Percentiles rank a stretch among this genome's conserved stretches.
phyloP scores from a whole-genome alignment of 2,888 invertebrate genomes.

The Ophion ventricosus region DNA sequence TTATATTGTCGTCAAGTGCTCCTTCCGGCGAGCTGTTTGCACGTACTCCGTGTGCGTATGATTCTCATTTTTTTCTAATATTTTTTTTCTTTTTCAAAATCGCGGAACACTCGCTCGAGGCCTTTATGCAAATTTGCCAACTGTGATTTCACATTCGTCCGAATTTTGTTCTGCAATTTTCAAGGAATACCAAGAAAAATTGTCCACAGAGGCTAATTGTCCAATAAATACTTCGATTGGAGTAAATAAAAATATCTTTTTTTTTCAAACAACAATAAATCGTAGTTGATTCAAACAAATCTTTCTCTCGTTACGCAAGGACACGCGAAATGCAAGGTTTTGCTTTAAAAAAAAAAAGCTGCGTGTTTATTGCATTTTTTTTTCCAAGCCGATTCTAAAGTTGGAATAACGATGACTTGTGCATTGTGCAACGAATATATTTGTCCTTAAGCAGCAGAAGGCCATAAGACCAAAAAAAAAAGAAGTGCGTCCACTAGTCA shows the following conservation, averaged over 20 bases:
- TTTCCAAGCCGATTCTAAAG: no score
- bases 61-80: not conserved
- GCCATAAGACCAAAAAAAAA: constrained; percentile 18
- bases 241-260: no score
- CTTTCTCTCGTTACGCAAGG: no score
- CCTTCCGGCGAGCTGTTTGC: constrained; percentile 58
- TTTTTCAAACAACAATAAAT: no score
- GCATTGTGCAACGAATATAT: no score
- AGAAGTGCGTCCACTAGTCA: constrained; percentile 30
- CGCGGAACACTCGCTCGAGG: constrained; percentile 12
- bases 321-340: not conserved
- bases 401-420: no score
- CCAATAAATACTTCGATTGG: no score
- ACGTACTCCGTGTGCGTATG: not conserved
- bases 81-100: constrained; percentile 2
- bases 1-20: constrained; percentile 50
- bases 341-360: not conserved
- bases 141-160: constrained; percentile 15
- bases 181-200: not conserved
- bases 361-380: no score
- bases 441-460: not conserved
- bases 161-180: not conserved
- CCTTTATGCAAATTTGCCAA: constrained; percentile 34
- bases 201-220: not conserved
- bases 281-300: no score